Evolutionary conservation across 1,140 invertebrate species (phyloP), one percentile per base, ranked within the genome.

Genomic region (Lysiphlebus fabarum): DNA sequence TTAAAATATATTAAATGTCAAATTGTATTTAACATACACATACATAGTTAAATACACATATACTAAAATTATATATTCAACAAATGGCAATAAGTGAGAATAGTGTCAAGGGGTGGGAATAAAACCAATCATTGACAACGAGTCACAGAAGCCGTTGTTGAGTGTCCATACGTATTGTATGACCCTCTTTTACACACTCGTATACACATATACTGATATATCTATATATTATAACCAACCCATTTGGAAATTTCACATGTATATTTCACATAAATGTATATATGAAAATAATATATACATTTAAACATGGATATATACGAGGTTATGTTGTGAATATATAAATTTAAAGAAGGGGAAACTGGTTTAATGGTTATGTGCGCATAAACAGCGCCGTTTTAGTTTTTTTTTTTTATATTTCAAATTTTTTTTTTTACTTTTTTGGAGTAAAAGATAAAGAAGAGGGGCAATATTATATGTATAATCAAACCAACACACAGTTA

Each of bases 91-190:
- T 12, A 50, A 41, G 26, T 33, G 47, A 40, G 44, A 48, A 36
- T 45, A 56, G 57, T 56, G 48, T 56, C 55, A 63, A 58, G 61
- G 63, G 67, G 65, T 68, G 63, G 69, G 71, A 70, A 66, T 68
- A 67, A 73, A 66, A 74, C 75, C 75, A 77, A 77, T 77, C 73
- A 71, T 74, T 67, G 73, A 54, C 71, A 56, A 69, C 67, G 68
- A 69, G 66, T 62, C 10, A 47, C 54, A 51, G 36, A 58, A 54
- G 40, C 43, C 47, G 37, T 11, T 5, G 33, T 44, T 11, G n/a
- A 33, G 14, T 62, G 56, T 64, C 59, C 50, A 53, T 61, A 53
- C 33, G 55, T 43, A 41, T 44, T n/a, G 51, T 34, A 12, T 47
- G 45, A 47, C 7, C 38, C 7, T 26, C 17, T 26, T 26, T 26